Conservation (phyloP, 2,113 vertebrate species). For the Mixornis gularis region DNA sequence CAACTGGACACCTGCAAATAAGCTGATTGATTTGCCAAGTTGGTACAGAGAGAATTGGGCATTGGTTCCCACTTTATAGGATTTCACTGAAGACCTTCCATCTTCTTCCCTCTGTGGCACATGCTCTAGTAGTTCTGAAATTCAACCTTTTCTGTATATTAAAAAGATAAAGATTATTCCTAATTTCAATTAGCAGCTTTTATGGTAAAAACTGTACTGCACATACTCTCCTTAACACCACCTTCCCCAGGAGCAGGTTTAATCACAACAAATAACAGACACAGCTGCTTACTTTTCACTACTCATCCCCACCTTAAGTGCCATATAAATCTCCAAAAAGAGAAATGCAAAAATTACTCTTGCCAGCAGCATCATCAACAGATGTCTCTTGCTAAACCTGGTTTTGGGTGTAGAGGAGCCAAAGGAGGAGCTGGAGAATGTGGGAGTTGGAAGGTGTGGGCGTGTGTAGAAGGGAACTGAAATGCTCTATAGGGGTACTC, state of each 20-base stretch:
- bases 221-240: not conserved
- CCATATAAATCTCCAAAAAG: not conserved
- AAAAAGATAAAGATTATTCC: not conserved
- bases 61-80: not conserved
- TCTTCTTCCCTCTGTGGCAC: not conserved
- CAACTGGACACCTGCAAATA: not conserved
- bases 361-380: not conserved
- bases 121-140: not conserved
- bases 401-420: not conserved
- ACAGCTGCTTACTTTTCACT: not conserved
- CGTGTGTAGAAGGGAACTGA: not conserved
- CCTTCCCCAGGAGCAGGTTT: not conserved
- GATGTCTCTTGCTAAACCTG: not conserved
- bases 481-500: not conserved
- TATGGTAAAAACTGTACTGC: not conserved
- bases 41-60: not conserved
- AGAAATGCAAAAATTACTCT: not conserved
- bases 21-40: not conserved
- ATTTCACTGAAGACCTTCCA: not conserved
- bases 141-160: not conserved
- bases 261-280: not conserved
- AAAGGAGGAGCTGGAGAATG: not conserved
- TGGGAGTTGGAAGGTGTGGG: not conserved
- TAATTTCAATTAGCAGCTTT: not conserved
- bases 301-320: not conserved